Evolutionary conservation across 64 coral and sea anemone species (phyloP), one percentile per base, ranked within the genome.

Genomic region (Stichodactyla mertensii): DNA sequence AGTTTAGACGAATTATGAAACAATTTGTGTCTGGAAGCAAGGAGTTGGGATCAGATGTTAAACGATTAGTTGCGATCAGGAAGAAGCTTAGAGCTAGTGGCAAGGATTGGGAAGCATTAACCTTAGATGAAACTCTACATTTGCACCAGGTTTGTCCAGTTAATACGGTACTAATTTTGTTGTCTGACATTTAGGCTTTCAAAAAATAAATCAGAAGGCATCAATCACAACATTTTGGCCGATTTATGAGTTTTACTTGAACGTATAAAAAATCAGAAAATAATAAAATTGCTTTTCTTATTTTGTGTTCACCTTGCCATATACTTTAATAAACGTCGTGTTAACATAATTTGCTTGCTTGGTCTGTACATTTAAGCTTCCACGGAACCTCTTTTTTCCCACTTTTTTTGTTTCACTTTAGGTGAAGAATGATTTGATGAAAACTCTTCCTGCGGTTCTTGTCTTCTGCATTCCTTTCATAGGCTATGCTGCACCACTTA

Each of bases 381-480:
- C 28, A 31, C 28, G 28, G 28, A 31, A 31, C 28, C 28, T 14
- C 52, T 56, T 22, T 71, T 53, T 20, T 58, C 57, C 5, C 61
- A 64, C 4, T 64, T 15, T 64, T 64, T 87, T 20, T 8, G 15
- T 19, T 86, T 85, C n/a, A 57, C 57, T 59, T 87, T 89, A 96
- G 91, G 88, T 80, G 77, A 74, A 78, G 55, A 57, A 90, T 89
- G 94, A 92, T 84, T 83, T 96, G 59, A 62, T 96, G 14, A 96
- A 96, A 80, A 96, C 88, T 11, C 86, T 96, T 23, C 94, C 94
- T 56, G 91, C 91, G 36, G 91, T 93, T 20, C 74, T 84, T 55
- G 91, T 87, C 20, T 96, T 93, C 52, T 96, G 85, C 55, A 96
- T 96, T 24, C 94, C 94, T 84, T 92, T 96, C 82, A 31, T 96